Base-by-base conservation (phyloP, 2,113 vertebrate genomes). In the Centrocercus urophasianus region DNA sequence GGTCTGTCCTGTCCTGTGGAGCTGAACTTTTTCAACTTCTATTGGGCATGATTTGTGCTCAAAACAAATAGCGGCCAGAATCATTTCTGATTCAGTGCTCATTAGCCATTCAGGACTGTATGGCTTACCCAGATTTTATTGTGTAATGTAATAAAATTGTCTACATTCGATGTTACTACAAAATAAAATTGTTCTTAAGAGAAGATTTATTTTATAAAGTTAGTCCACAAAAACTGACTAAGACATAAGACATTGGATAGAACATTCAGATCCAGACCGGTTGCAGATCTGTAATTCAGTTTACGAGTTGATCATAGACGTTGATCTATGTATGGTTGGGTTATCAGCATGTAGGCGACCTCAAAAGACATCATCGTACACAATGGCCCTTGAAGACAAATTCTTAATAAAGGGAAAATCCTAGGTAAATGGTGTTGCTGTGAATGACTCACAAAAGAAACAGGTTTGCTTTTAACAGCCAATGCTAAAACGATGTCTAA, bases 101-200 rank as follows among this genome's bases (percentile, higher is more conserved):
- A 27, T 75, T 61, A 79, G 47, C 52, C 77, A 67, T 48, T 86
- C 74, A 84, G 72, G 65, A 40, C 59, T 56, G 59, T 52, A 76
- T 22, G 70, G 38, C 34, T 59, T 67, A 57, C 52, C 36, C 88
- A 83, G 77, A 84, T 70, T 70, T 84, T 76, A 48, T 76, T 81
- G 78, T 40, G 77, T n/a, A 45, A 70, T 32, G n/a, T 20, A 84
- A 84, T 77, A 85, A 74, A 65, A 61, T 64, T 73, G 52, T 56
- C 78, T 56, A 2, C 43, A 61, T 45, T 69, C 64, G 56, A 54
- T 77, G 89, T 81, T 73, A 17, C 11, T 34, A 45, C 48, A 50
- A 57, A 84, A 63, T 76, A 83, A 76, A 85, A 85, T 47, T 66
- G 83, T 36, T 92, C 71, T 78, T 64, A 52, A 73, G 81, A 83